These are phyloP conservation scores for Panulirus ornatus DNA, from an alignment of 1,140 invertebrate genomes.

Conservation along the genomic window DNA sequence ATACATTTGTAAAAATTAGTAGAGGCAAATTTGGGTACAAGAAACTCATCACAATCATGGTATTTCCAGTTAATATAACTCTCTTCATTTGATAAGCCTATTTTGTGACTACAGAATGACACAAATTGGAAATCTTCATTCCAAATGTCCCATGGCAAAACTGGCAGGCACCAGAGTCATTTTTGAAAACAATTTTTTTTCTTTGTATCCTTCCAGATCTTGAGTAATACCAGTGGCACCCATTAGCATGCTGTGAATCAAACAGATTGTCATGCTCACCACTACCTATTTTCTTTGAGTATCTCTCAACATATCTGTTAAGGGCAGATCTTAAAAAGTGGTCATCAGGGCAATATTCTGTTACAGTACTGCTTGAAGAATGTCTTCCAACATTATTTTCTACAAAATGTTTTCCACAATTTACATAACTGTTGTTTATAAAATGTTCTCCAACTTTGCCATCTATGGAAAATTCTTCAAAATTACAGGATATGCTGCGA, in stretches of 20 bases:
- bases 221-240: constrained; percentile 7
- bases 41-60: constrained; percentile 33
- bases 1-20: constrained; percentile 28
- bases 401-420: neutral
- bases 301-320: neutral
- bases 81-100: constrained; percentile 13
- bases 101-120: neutral
- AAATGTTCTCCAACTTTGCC: neutral
- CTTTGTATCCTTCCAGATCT: neutral
- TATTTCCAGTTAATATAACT: constrained; percentile 40
- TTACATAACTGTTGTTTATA: neutral
- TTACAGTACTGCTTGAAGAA: neutral
- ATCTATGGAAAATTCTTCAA: neutral
- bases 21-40: constrained; percentile 11
- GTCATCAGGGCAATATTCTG: neutral
- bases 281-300: neutral
- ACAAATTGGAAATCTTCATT: neutral
- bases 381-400: neutral
- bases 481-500: neutral
- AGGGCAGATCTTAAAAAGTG: neutral
- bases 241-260: neutral
- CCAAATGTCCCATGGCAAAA: neutral
- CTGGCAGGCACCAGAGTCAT: neutral
- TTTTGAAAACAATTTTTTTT: neutral
- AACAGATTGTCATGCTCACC: neutral